Conservation (phyloP, 1,140 invertebrate species). For the Panagrolaimus sp. region DNA sequence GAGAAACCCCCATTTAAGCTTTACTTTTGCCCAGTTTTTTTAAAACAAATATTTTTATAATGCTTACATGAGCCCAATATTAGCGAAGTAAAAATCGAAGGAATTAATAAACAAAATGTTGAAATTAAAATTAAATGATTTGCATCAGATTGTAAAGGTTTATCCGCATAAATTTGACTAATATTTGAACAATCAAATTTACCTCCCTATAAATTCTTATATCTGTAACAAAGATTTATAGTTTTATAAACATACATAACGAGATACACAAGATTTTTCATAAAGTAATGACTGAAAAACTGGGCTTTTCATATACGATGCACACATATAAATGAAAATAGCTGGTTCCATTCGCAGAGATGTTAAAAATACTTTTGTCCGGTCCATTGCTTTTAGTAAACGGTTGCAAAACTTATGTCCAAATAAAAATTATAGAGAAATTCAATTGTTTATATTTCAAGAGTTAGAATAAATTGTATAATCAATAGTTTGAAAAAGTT, state of each 20-base stretch:
- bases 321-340: constrained; percentile 44
- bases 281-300: constrained; percentile 48
- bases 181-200: too few species aligned
- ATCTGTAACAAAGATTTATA: too few species aligned
- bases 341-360: constrained; percentile 35
- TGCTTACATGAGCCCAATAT: constrained; percentile 44
- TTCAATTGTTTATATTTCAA: too few species aligned
- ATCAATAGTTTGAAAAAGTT: too few species aligned
- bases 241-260: constrained; percentile 21
- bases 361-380: too few species aligned
- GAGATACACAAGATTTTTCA: constrained; percentile 43
- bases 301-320: constrained; percentile 42
- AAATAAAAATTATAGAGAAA: too few species aligned
- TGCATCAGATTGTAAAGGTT: constrained; percentile 37
- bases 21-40: too few species aligned
- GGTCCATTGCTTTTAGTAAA: too few species aligned
- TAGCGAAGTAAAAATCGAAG: constrained; percentile 41
- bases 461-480: too few species aligned
- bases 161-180: constrained; percentile 29
- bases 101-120: constrained; percentile 44
- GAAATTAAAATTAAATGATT: constrained; percentile 44
- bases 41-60: background rate
- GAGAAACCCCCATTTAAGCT: too few species aligned
- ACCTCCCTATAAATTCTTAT: too few species aligned
- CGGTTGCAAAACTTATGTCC: too few species aligned